A percentile compares a stretch with the other conserved stretches of the same genome.
These are phyloP conservation scores for Proteles cristata DNA, from an alignment of 2,113 vertebrate species.

Conservation along the genomic window DNA sequence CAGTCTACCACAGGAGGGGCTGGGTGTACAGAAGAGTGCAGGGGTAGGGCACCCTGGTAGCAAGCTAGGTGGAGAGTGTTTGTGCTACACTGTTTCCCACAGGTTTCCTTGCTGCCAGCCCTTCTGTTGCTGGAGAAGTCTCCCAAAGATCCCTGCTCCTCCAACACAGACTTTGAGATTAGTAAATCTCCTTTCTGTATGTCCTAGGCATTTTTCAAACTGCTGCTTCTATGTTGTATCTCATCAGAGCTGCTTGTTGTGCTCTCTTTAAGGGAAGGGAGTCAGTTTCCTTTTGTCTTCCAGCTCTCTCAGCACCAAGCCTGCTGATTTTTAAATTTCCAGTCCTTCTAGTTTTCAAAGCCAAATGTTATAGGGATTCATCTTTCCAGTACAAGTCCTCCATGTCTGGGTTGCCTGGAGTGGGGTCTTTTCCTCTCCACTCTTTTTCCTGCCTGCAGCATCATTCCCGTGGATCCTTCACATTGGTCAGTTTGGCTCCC, in stretches of 20 bases:
- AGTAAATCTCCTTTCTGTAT: background rate
- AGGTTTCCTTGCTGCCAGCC: background rate
- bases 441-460: background rate
- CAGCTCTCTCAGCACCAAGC: too few relatives aligned
- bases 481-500: background rate
- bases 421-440: background rate
- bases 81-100: background rate
- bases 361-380: background rate
- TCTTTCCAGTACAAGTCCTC: background rate
- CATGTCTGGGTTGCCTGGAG: background rate
- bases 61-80: background rate
- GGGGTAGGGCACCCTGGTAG: background rate
- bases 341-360: background rate
- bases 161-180: background rate
- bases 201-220: background rate
- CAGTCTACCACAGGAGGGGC: background rate
- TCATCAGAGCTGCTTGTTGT: background rate
- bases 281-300: background rate
- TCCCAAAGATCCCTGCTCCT: background rate
- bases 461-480: background rate
- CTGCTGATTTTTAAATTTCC: background rate
- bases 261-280: background rate
- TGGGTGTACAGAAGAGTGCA: background rate
- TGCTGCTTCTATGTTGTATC: background rate
- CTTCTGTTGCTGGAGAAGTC: background rate